Conservation (phyloP, 2,113 vertebrate genomes). For the Nothobranchius kuhntae region DNA sequence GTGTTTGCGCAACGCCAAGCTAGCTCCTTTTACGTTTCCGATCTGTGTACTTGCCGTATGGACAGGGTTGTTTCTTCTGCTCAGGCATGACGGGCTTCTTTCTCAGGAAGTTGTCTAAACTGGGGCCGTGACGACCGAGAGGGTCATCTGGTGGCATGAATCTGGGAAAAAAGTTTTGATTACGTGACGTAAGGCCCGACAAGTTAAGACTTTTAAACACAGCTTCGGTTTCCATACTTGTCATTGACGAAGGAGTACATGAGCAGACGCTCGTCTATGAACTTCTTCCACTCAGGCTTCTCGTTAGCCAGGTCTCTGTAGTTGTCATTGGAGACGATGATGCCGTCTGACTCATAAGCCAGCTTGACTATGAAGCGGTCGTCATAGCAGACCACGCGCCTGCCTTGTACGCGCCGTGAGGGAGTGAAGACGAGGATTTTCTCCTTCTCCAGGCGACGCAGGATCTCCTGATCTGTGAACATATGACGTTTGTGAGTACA, state of each 20-base stretch:
- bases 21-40: too few relatives aligned
- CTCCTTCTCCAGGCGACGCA: conserved; percentile 93
- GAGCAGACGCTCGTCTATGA: conserved; percentile 93
- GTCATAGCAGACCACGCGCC: conserved; percentile 96
- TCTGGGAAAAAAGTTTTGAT: conserved; percentile 48
- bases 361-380: conserved; percentile 97
- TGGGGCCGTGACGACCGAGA: conserved; percentile 94
- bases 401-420: conserved; percentile 91
- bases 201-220: too few relatives aligned
- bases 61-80: conserved; percentile 97
- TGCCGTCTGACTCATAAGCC: conserved; percentile 94
- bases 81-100: conserved; percentile 93
- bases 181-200: too few relatives aligned
- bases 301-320: conserved; percentile 96
- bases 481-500: background rate
- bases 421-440: conserved; percentile 97
- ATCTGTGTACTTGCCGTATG: conserved; percentile 84
- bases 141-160: conserved; percentile 99
- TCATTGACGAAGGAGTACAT: conserved; percentile 99
- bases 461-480: conserved; percentile 90
- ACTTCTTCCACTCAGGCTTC: conserved; percentile 98
- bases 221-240: conserved; percentile 83
- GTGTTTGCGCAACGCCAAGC: too few relatives aligned
- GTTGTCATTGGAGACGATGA: conserved; percentile 98
- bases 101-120: conserved; percentile 96